These are phyloP conservation scores for Sarcophaga carnaria DNA, from an alignment of 2,888 invertebrate species.

Conservation along the genomic window DNA sequence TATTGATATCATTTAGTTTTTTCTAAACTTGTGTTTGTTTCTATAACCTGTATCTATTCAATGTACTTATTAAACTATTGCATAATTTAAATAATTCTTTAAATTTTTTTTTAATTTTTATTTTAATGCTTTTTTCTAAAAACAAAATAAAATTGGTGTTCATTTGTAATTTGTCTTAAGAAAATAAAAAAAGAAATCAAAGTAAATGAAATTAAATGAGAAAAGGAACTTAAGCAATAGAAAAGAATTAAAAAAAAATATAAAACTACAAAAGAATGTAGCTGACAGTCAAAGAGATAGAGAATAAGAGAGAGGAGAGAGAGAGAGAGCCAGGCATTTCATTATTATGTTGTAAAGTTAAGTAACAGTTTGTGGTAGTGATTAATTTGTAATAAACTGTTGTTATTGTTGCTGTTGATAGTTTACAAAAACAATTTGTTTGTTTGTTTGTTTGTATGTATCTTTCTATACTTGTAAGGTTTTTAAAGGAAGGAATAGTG, in stretches of 20 bases:
- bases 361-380: slow-evolving; percentile 42
- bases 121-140: neutral
- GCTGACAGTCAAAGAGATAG: neutral
- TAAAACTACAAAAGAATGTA: neutral
- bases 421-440: slow-evolving; percentile 31
- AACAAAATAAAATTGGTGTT: neutral
- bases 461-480: slow-evolving; percentile 52
- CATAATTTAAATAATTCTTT: neutral
- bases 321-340: slow-evolving; percentile 34
- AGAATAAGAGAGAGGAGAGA: slow-evolving; percentile 6
- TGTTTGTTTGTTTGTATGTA: slow-evolving; percentile 23
- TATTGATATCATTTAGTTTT: neutral
- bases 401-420: slow-evolving; percentile 23
- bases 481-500: slow-evolving; percentile 66
- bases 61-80: neutral
- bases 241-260: neutral
- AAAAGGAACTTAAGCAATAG: slow-evolving; percentile 2
- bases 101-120: neutral
- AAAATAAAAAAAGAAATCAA: slow-evolving; percentile 30
- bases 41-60: neutral
- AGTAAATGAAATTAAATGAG: slow-evolving; percentile 10
- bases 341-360: slow-evolving; percentile 27
- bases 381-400: slow-evolving; percentile 17
- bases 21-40: neutral
- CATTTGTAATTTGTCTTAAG: neutral